Conservation (phyloP, 1,140 invertebrate species). For the Drosophila mayri region DNA sequence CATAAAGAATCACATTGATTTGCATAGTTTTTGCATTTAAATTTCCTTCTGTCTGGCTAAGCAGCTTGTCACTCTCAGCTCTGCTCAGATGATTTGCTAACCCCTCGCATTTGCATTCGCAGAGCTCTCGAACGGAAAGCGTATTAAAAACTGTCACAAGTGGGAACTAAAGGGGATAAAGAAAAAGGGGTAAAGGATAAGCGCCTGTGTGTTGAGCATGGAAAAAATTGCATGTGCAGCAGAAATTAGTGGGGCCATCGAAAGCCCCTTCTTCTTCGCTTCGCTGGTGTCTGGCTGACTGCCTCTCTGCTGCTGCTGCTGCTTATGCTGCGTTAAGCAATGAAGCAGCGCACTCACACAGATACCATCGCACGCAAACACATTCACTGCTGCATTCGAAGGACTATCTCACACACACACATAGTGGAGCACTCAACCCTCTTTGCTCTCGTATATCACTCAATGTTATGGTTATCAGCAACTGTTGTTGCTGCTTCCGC, state of each 20-base stretch:
- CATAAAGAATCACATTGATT: slow-evolving; percentile 1
- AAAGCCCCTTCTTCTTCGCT: slow-evolving; percentile 15
- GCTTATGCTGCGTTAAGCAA: slow-evolving; percentile 80
- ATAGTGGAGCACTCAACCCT: slow-evolving; percentile 16
- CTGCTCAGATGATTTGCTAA: slow-evolving; percentile 32
- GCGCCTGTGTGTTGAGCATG: slow-evolving; percentile 15
- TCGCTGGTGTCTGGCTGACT: slow-evolving; percentile 37
- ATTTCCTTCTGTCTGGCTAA: slow-evolving; percentile 2
- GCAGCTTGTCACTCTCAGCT: slow-evolving; percentile 26
- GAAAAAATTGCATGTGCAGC: slow-evolving; percentile 75
- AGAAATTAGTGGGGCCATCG: slow-evolving; percentile 71
- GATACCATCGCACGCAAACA: slow-evolving; percentile 15
- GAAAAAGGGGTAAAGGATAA: slow-evolving; percentile 6
- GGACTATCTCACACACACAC: slow-evolving; percentile 1
- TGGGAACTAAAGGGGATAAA: slow-evolving; percentile 5
- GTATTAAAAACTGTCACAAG: slow-evolving; percentile 68
- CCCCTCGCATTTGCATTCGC: slow-evolving; percentile 40
- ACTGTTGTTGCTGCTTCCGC: slow-evolving; percentile 68
- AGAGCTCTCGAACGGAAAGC: slow-evolving; percentile 47
- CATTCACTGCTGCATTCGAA: slow-evolving; percentile 15
- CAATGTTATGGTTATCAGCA: slow-evolving; percentile 81
- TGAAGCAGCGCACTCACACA: slow-evolving; percentile 54
- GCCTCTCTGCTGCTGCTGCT: slow-evolving; percentile 64
- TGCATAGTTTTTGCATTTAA: slow-evolving; percentile 24
- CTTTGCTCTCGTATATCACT: slow-evolving; percentile 71